A percentile compares a stretch with the other conserved stretches of the same genome.
Conservation (phyloP, 2,797 vertebrate species). For the Anguilla marmorata region DNA sequence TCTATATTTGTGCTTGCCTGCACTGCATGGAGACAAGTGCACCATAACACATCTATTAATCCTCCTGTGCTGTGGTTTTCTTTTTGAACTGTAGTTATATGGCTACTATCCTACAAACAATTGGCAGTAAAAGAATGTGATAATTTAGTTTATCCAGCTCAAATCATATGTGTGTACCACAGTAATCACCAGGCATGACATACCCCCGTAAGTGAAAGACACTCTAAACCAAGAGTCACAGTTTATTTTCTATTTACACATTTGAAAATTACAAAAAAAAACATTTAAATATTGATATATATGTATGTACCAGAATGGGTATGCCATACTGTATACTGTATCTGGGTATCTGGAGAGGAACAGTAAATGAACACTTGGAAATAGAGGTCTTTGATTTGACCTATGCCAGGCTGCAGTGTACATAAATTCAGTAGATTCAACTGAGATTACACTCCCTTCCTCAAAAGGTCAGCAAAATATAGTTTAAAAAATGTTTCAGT, state of each 20-base stretch:
- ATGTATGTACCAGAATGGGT: not conserved
- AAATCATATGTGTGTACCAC: conserved; percentile 3
- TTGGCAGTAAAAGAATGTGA: conserved; percentile 70
- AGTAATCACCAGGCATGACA: not conserved
- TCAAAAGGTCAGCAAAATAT: not conserved
- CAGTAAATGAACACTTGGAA: not conserved
- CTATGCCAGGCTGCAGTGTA: not conserved
- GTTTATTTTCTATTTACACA: conserved; percentile 28
- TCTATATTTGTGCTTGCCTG: conserved; percentile 19
- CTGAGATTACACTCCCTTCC: not conserved
- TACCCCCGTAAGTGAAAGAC: not conserved
- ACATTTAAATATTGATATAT: not conserved
- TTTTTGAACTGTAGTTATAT: conserved; percentile 55
- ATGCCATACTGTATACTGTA: not conserved
- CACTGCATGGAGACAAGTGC: conserved; percentile 42
- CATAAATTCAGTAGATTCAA: not conserved
- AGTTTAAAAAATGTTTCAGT: not conserved
- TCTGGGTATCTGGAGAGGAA: not conserved
- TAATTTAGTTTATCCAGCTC: conserved; percentile 30
- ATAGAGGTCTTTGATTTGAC: not conserved
- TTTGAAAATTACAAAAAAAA: not conserved
- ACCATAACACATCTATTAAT: conserved; percentile 43
- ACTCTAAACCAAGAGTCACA: not conserved
- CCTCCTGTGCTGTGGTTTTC: conserved; percentile 38
- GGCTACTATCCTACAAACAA: conserved; percentile 78